Evolutionary conservation across 2,113 vertebrate genomes (phyloP), one percentile per base, ranked within the genome.

Genomic region (Chroicocephalus ridibundus): DNA sequence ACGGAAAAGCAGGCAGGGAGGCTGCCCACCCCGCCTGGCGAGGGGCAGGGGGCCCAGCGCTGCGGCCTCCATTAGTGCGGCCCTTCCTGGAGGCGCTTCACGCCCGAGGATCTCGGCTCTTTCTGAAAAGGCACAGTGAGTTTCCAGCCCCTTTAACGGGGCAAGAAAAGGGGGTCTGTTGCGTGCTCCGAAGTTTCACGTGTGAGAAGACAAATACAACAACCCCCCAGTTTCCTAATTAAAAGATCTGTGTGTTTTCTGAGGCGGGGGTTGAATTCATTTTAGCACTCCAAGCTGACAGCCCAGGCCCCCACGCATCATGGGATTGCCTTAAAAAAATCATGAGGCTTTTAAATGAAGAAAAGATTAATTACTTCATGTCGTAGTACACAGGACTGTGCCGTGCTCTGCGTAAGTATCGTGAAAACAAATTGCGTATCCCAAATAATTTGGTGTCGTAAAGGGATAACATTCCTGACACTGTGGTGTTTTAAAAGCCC

Each of bases 111-210:
- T 29, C 47, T 51, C 4, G 0, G 10, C 46, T 25, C 25, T 16
- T 40, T 29, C 60, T 38, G 47, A 38, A 24, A 31, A 29, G 11
- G 6, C 10, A 26, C 21, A 10, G 26, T 18, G 54, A 49, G n/a
- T 55, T 83, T 68, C 60, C 79, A 62, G 47, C 14, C n/a, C 52
- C 42, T 71, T 25, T 15, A 42, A 17, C 10, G 29, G 24, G 27
- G n/a, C 32, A 22, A 26, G 55, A 51, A 75, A 26, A 44, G 2
- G 52, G 9, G 22, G 19, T 32, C 11, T 21, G 2, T 44, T 52
- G 40, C 2, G 0, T 29, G 13, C 47, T 44, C 47, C 42, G 20
- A 4, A 51, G 66, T 68, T 83, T 65, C 31, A 21, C 0, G 1
- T 29, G 49, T 38, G 32, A 60, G 40, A 34, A 82, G 26, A 40